Evolutionary conservation across 2,113 vertebrate species (phyloP), one percentile per base, ranked within the genome.

Genomic region (Brachyhypopomus occidentalis): DNA sequence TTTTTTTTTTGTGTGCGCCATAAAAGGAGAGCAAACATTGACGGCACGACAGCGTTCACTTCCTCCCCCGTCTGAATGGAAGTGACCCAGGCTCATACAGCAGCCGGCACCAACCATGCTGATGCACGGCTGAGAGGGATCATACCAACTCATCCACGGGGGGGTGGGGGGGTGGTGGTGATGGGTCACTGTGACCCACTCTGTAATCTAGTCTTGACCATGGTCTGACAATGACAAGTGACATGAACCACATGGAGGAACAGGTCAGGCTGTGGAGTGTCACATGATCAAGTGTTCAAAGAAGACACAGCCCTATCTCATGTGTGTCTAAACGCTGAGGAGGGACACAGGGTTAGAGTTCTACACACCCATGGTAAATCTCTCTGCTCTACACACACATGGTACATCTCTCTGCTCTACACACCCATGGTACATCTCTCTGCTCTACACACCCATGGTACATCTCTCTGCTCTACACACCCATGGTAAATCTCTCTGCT

Each of bases 201-300:
- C 77, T 78, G 77, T 80, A 77, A 85, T 85, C 81, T 70, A 41
- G 77, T 74, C 66, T 79, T 70, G 64, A 71, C 60, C 58, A 77
- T 60, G 77, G 77, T 55, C 82, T 75, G 8, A 1, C 41, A 75
- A 71, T 27, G 45, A 79, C 77, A 71, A 79, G 52, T 63, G 82
- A 79, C 20, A 58, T 22, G 63, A 66, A 75, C 30, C 58, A 60
- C 80, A 73, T 22, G n/a, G 11, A 56, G 23, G 66, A 9, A 73
- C 38, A 9, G 25, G 66, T 27, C n/a, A 34, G 14, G 79, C 16
- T 20, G 22, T 25, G 56, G 55, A 52, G 55, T 41, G 48, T 52
- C 60, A 80, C 59, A 22, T 59, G 72, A 2, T 87, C 71, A 82
- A 83, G 30, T 72, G 78, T 80, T 88, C 81, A 89, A 89, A 86